A percentile compares a stretch with the other conserved stretches of the same genome.
These are phyloP conservation scores for Tychaedon coryphoeus DNA, from an alignment of 2,113 vertebrate species.

Conservation along the genomic window DNA sequence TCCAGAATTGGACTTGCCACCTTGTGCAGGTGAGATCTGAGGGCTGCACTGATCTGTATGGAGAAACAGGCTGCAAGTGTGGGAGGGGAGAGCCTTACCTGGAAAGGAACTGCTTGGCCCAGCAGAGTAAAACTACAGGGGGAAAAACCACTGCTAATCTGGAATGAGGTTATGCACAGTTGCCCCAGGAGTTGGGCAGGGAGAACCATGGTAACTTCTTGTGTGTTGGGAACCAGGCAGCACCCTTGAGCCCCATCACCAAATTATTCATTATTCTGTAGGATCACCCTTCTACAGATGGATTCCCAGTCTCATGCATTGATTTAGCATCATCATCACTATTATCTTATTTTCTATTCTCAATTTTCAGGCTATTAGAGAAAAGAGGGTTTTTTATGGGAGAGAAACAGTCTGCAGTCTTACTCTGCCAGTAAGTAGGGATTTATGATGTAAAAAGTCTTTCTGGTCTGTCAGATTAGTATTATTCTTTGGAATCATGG, in stretches of 20 bases:
- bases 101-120: neutral
- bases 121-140: fast-evolving
- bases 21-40: neutral
- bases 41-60: neutral
- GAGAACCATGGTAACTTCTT: neutral
- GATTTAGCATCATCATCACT: neutral
- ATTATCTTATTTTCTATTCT: neutral
- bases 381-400: neutral
- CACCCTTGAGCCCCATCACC: neutral
- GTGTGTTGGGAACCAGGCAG: neutral
- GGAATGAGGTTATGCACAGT: neutral
- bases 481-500: neutral
- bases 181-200: neutral
- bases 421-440: neutral
- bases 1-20: neutral
- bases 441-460: neutral
- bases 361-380: neutral
- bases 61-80: neutral
- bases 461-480: neutral
- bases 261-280: neutral
- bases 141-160: neutral
- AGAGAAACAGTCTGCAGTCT: neutral
- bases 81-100: neutral
- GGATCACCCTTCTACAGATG: neutral
- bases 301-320: neutral